Evolutionary conservation across 2,797 vertebrate genomes (phyloP).

Genomic region (Sebastes jordani): DNA sequence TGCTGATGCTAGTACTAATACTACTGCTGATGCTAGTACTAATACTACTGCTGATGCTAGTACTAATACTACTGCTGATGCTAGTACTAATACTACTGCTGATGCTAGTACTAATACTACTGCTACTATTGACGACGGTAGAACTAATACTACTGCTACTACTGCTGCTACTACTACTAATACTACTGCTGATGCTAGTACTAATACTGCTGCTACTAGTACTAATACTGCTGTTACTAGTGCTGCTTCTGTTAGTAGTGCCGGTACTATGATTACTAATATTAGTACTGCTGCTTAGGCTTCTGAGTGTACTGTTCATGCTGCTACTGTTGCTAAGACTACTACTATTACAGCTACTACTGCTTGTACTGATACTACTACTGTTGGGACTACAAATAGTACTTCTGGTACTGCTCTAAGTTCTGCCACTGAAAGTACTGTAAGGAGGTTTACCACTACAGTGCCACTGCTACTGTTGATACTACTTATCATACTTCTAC

Average conservation of each 20-base stretch:
- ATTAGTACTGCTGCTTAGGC: not conserved
- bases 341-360: not conserved
- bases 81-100: not conserved
- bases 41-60: no score
- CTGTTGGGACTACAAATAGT: not conserved
- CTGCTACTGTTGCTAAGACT: not conserved
- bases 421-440: not conserved
- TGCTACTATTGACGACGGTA: no score
- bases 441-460: no score
- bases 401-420: not conserved
- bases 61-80: no score
- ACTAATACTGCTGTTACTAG: not conserved
- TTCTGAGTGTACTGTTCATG: no score
- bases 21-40: no score
- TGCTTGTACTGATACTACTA: not conserved
- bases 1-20: not conserved
- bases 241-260: not conserved
- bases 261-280: not conserved
- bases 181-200: no score
- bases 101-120: not conserved
- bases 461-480: not conserved
- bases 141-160: no score
- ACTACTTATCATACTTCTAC: not conserved
- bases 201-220: no score
- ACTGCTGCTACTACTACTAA: rapidly evolving